Conservation (phyloP, 23 tunicate species). For the Diplosoma virens region DNA sequence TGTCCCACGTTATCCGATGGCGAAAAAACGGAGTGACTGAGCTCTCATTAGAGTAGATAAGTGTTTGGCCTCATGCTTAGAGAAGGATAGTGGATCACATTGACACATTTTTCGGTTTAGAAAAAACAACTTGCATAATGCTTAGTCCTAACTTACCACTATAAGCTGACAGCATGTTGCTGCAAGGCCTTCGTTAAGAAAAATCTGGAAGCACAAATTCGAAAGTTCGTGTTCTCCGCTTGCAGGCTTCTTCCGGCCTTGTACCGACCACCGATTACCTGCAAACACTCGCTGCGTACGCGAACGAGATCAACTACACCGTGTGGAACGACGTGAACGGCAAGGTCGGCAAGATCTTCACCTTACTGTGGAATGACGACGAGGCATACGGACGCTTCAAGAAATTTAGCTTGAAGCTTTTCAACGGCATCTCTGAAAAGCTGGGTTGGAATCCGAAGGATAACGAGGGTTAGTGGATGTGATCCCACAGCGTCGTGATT, state of each 20-base stretch:
- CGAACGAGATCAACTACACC: slow-evolving; percentile 72
- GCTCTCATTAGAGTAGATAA: too few relatives aligned
- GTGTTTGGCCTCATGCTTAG: too few relatives aligned
- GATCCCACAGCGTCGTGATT: too few relatives aligned
- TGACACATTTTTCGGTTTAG: too few relatives aligned
- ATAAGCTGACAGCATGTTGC: too few relatives aligned
- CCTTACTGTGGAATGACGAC: slow-evolving; percentile 72
- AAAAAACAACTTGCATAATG: too few relatives aligned
- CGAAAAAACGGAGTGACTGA: too few relatives aligned
- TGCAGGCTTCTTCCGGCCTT: slow-evolving; percentile 79
- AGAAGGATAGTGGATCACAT: too few relatives aligned
- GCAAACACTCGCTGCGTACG: slow-evolving; percentile 59
- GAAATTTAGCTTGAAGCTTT: slow-evolving; percentile 41
- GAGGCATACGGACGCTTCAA: slow-evolving; percentile 56
- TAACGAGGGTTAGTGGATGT: slow-evolving; percentile 66
- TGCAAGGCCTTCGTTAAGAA: too few relatives aligned
- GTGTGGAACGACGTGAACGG: slow-evolving; percentile 84
- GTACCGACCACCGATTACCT: slow-evolving; percentile 77
- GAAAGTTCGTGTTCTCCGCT: too few relatives aligned
- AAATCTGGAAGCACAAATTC: too few relatives aligned
- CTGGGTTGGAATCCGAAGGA: slow-evolving; percentile 76
- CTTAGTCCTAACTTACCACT: too few relatives aligned
- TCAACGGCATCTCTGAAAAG: slow-evolving; percentile 23
- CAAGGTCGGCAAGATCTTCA: slow-evolving; percentile 34
- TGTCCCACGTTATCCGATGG: neutral